Evolutionary conservation across 2,797 vertebrate genomes (phyloP).

Genomic region (Intellagama lesueurii): DNA sequence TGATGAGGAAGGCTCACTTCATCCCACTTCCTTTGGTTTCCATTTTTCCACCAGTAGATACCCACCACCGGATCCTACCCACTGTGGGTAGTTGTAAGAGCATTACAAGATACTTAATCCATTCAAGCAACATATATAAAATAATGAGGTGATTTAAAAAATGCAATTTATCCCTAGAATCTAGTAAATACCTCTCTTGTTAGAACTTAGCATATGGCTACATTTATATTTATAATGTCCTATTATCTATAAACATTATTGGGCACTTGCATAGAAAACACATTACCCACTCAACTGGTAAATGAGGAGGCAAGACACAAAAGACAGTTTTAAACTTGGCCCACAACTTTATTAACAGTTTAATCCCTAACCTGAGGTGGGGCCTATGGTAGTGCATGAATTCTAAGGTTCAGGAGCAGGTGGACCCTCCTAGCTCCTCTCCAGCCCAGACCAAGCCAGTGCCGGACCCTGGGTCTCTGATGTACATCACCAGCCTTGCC

Average conservation of each 20-base stretch:
- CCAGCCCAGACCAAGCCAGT: too few species aligned
- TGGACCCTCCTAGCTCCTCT: too few species aligned
- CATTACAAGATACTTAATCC: neutral
- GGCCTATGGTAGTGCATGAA: too few species aligned
- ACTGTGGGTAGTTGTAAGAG: neutral
- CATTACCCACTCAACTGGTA: too few species aligned
- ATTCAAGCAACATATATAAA: neutral
- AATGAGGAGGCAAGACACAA: too few species aligned
- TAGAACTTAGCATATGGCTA: accelerated
- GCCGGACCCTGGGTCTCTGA: too few species aligned
- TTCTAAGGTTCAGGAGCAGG: too few species aligned
- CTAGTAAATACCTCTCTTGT: neutral
- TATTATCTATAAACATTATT: neutral
- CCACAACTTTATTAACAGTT: too few species aligned
- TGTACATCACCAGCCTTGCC: too few species aligned
- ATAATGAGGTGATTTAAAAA: neutral
- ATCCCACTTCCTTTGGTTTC: neutral
- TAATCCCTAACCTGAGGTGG: too few species aligned
- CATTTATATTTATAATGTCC: neutral
- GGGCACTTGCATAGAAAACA: neutral
- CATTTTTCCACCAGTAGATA: neutral
- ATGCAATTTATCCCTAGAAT: accelerated
- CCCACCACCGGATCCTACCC: neutral
- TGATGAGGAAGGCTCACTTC: neutral
- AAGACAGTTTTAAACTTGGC: too few species aligned